Conservation (phyloP, 2,888 invertebrate species). For the Neelides folsomi region DNA sequence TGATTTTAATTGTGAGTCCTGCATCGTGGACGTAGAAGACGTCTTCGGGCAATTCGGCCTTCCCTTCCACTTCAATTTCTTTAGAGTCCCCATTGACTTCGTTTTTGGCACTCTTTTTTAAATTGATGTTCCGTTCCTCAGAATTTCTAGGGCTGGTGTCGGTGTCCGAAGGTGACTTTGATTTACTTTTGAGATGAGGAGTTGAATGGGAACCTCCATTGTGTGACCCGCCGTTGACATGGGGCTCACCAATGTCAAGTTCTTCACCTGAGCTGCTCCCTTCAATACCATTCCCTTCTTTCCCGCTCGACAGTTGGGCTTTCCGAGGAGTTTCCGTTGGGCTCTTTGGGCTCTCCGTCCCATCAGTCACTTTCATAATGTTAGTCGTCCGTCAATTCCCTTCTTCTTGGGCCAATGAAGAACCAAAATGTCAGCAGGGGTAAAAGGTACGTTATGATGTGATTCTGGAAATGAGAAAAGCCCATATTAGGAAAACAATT, state of each 20-base stretch:
- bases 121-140: not conserved
- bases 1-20: conserved; percentile 86
- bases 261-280: conserved; percentile 12
- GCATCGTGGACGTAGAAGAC: conserved; percentile 79
- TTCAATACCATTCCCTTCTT: conserved; percentile 5
- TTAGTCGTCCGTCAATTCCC: too few relatives aligned
- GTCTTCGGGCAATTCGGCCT: conserved; percentile 49
- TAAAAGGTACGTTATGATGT: not conserved
- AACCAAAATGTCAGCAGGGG: not conserved
- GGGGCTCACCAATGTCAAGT: not conserved
- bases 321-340: conserved; percentile 9
- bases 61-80: conserved; percentile 36
- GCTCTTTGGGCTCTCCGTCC: conserved; percentile 14
- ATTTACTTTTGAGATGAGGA: not conserved
- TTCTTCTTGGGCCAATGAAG: not conserved
- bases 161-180: not conserved
- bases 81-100: not conserved
- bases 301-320: conserved; percentile 8
- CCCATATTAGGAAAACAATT: too few relatives aligned
- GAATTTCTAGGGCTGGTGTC: too few relatives aligned
- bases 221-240: not conserved
- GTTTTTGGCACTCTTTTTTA: conserved; percentile 1
- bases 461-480: too few relatives aligned
- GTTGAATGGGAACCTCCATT: not conserved
- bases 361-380: conserved; percentile 28